Evolutionary conservation across 2,797 vertebrate species (phyloP).

Genomic region (Sebastes minor): DNA sequence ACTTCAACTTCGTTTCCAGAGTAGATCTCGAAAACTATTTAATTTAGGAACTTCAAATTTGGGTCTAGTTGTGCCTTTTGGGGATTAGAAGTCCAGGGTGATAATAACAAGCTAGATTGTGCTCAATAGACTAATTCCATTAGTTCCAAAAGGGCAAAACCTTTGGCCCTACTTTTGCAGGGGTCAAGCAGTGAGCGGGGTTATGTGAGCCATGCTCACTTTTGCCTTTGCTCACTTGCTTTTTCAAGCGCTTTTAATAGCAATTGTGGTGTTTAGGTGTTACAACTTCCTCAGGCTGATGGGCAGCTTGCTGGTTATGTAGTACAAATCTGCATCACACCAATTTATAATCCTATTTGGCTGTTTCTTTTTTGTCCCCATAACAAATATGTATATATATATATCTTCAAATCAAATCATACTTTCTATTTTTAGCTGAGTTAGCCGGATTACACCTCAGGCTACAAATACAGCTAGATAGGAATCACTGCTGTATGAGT

Average conservation of each 20-base stretch:
- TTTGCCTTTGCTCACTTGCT: neutral
- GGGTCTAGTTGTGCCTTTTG: too few species aligned
- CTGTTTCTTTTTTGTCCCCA: neutral
- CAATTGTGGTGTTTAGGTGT: neutral
- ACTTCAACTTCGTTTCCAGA: too few species aligned
- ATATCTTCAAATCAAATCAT: neutral
- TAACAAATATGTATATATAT: neutral
- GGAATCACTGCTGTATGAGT: neutral
- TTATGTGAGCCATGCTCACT: too few species aligned
- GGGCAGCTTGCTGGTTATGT: neutral
- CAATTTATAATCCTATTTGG: neutral
- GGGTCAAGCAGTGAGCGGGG: too few species aligned
- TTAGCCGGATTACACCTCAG: neutral
- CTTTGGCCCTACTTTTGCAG: too few species aligned
- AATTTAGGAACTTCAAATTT: too few species aligned
- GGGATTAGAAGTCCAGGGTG: too few species aligned
- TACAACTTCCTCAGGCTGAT: neutral
- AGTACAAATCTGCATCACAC: neutral
- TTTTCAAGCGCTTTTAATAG: too few species aligned
- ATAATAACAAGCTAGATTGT: too few species aligned
- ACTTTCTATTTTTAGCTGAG: neutral
- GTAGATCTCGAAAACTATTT: too few species aligned
- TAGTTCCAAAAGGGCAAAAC: too few species aligned
- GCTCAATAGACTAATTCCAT: too few species aligned
- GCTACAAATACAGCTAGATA: neutral